Evolutionary conservation across 2,888 invertebrate genomes (phyloP), one percentile per base, ranked within the genome.

Genomic region (Punctoribates punctum): DNA sequence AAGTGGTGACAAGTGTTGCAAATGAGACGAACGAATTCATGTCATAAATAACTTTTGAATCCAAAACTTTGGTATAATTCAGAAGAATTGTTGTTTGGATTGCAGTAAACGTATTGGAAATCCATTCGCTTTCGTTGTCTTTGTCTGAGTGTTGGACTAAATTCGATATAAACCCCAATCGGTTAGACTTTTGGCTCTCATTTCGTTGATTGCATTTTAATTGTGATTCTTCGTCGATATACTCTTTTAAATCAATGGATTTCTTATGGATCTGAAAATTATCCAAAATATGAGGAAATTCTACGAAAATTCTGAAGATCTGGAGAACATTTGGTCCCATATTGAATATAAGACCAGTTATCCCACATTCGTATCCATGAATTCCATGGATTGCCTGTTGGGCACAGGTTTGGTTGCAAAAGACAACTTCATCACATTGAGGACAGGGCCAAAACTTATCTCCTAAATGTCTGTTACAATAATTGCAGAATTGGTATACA

Each of bases 391-490:
- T 27, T 17, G 72, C 72, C 38, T 70, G 20, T 57, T 70, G 15
- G n/a, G 51, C 42, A 48, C 75, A 75, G 17, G 11, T 4, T 20
- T n/a, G 15, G 48, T 65, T 60, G 25, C 75, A 75, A 20, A 75
- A 75, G 42, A 75, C 42, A 8, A 73, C 23, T 34, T 75, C 72
- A 29, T 46, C 51, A 27, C 75, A 75, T 15, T 11, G 25, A 27
- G 20, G 23, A 75, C 75, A 70, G 1, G 75, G 75, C 27, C 20
- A 75, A 23, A 75, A 23, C n/a, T 75, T 42, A 25, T 70, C 20
- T 15, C 34, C 34, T 2, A 75, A 23, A n/a, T 38, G 20, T 20
- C 29, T 25, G 25, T 23, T 6, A 51, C 75, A 75, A 23, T 27
- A n/a, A 27, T 17, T 54, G 48, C 72, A 75, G 11, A 70, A 72